Evolutionary conservation across 2,113 vertebrate genomes (phyloP).

Genomic region (Callorhinus ursinus): DNA sequence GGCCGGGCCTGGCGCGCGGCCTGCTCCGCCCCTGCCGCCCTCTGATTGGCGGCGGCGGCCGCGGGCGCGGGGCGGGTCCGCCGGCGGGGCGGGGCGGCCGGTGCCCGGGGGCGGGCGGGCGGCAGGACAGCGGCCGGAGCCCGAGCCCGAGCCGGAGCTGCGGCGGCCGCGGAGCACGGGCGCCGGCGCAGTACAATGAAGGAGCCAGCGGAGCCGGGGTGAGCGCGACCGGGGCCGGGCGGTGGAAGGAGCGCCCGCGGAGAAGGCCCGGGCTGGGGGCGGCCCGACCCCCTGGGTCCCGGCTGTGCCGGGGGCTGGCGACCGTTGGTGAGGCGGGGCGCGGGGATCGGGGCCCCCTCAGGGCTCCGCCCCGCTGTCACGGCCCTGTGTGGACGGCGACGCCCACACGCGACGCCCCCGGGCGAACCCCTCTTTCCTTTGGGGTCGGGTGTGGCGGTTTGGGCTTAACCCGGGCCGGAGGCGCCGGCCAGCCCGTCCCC

Average conservation of each 20-base stretch:
- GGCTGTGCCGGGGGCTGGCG: background rate
- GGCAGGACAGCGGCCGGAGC: background rate
- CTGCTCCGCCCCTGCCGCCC: constrained; percentile 53
- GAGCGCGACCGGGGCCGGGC: constrained; percentile 18
- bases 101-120: constrained; percentile 66
- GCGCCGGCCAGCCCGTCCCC: background rate
- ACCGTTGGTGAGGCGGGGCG: constrained; percentile 48
- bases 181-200: constrained; percentile 65
- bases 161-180: constrained; percentile 1
- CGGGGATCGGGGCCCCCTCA: background rate
- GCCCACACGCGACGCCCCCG: background rate
- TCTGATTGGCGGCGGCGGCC: constrained; percentile 66
- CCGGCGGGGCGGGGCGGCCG: constrained; percentile 68
- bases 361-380: background rate
- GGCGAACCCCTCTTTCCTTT: background rate
- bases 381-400: background rate
- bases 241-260: background rate
- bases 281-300: background rate
- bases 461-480: background rate
- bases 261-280: constrained; percentile 51
- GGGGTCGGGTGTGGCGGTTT: background rate
- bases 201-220: constrained; percentile 67
- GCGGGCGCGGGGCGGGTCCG: constrained; percentile 69
- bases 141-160: background rate
- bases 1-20: constrained; percentile 54